Evolutionary conservation across 2,113 vertebrate species (phyloP).

Genomic region (Actenoides hombroni): DNA sequence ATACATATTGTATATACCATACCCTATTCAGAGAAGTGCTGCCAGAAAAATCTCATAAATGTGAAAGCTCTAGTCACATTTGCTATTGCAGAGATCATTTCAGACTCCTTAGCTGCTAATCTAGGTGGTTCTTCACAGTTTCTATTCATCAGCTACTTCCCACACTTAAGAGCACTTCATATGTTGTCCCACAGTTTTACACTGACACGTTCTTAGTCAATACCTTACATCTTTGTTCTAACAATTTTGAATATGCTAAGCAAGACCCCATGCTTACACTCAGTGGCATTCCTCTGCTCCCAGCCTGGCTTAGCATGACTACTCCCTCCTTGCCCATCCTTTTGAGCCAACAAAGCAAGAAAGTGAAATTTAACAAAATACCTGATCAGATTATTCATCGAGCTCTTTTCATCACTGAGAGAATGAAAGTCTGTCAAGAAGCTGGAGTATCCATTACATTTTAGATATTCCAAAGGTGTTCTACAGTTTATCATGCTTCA

Average conservation of each 20-base stretch:
- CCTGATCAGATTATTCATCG: neutral
- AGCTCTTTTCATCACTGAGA: neutral
- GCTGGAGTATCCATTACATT: neutral
- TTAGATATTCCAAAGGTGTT: neutral
- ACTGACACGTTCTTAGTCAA: neutral
- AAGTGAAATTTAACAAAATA: neutral
- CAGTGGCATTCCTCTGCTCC: neutral
- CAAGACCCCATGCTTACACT: neutral
- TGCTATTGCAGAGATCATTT: neutral
- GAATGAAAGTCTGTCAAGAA: neutral
- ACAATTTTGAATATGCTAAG: neutral
- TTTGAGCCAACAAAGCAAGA: neutral
- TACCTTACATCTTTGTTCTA: neutral
- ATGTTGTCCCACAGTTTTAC: neutral
- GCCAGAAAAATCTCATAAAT: neutral
- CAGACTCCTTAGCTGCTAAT: neutral
- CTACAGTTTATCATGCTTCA: neutral
- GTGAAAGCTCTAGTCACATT: neutral
- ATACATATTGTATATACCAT: too few relatives aligned
- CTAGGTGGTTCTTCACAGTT: neutral
- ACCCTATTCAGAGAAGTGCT: neutral
- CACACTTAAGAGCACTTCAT: neutral
- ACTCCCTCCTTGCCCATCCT: neutral
- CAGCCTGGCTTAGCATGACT: neutral
- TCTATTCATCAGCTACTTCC: rapidly evolving